Percentiles rank a stretch among this genome's conserved stretches.
Evolutionary conservation across 2,797 vertebrate genomes (phyloP).

Genomic region (Brachyalestes nurse): DNA sequence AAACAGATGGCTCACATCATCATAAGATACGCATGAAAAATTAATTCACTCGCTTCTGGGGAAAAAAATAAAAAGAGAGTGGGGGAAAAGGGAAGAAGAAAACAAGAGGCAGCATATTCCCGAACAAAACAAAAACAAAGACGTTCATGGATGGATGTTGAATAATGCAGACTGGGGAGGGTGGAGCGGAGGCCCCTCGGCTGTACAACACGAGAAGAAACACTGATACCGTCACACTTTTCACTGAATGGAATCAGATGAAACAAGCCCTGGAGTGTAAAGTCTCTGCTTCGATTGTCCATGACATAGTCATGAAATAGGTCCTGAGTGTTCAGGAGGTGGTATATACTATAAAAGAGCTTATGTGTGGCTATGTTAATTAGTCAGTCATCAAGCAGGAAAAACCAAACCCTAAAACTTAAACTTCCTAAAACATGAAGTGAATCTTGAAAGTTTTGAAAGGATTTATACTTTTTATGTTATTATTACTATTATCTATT

Average conservation of each 20-base stretch:
- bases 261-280: too few species aligned
- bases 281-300: not conserved
- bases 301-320: not conserved
- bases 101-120: constrained; percentile 23
- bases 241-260: constrained; percentile 20
- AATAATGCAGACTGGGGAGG: constrained; percentile 52
- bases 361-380: too few species aligned
- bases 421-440: too few species aligned
- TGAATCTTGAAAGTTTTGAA: too few species aligned
- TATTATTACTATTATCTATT: too few species aligned
- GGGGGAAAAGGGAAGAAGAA: constrained; percentile 4
- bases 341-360: too few species aligned
- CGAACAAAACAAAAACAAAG: constrained; percentile 40
- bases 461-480: too few species aligned
- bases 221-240: not conserved
- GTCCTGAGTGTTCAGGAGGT: not conserved
- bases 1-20: constrained; percentile 54
- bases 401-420: too few species aligned
- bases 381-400: not conserved
- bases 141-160: constrained; percentile 38
- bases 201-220: constrained; percentile 23
- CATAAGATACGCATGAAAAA: constrained; percentile 52
- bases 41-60: constrained; percentile 44
- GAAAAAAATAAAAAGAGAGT: not conserved
- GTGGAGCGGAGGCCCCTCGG: not conserved